Base-by-base conservation (phyloP, 2,888 invertebrate species). In the Lepetodrilus schrolli region DNA sequence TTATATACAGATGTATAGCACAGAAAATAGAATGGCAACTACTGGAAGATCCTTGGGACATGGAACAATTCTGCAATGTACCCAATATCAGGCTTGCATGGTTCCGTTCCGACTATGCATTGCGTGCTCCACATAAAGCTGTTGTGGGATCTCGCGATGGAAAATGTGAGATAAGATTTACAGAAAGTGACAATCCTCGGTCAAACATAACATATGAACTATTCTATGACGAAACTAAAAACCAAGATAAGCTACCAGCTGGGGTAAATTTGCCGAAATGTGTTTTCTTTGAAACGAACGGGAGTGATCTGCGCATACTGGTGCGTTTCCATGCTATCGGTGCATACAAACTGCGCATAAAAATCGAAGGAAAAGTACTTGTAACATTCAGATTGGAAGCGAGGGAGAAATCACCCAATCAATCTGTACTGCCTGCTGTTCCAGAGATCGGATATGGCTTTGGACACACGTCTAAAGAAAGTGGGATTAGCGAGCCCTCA, bases 361-460 rank as follows among this genome's bases (percentile, higher is more conserved):
- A 26, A 26, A 5, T 30, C 51, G 23, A 17, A 17, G n/a, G n/a
- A n/a, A 21, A 21, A 17, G 48, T 20, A 10, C 43, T 78, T 43
- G 84, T 81, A 66, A 83, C 84, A 34, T 87, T 86, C 65, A 77
- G 84, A 34, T 77, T 87, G n/a, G 78, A 79, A 7, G 85, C 85
- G 75, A 66, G 74, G 5, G 68, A 70, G 2, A 74, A 81, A 4
- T 66, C 74, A 5, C 65, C 69, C 17, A 47, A 76, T 5, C 74
- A 76, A 49, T 51, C 79, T 5, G 76, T 80, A 4, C 72, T 83
- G 7, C 87, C 87, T 5, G 77, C 79, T 37, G 76, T 78, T 5
- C 85, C 86, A 10, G 38, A 49, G 30, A 8, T 80, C 83, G 17
- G 85, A 80, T 0, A 84, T 82, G 84, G 86, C 83, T 1, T 84